Percentiles rank a stretch among this genome's conserved stretches.
phyloP scores from a whole-genome alignment of 1,140 invertebrate genomes.

The Cataglyphis hispanica region DNA sequence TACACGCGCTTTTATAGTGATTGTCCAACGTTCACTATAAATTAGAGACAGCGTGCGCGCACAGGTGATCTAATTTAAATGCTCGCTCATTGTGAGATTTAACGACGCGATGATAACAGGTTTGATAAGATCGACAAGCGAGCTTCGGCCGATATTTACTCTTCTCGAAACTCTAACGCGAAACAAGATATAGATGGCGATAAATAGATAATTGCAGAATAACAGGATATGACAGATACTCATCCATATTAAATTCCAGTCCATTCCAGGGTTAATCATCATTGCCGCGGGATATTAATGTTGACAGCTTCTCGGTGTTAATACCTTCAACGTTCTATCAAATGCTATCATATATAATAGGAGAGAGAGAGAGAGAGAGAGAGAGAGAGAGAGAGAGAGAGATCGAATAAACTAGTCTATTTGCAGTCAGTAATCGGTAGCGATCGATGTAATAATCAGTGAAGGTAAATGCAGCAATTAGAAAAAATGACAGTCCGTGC shows the following conservation, averaged over 20 bases:
- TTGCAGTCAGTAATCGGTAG: slow-evolving; percentile 7
- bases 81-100: slow-evolving; percentile 9
- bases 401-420: background rate
- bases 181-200: background rate
- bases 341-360: slow-evolving; percentile 14
- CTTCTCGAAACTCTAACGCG: background rate
- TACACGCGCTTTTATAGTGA: slow-evolving; percentile 34
- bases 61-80: slow-evolving; percentile 37
- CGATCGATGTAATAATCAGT: slow-evolving; percentile 22
- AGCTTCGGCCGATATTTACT: background rate
- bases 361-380: no score
- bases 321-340: background rate
- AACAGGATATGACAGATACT: slow-evolving; percentile 4
- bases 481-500: slow-evolving; percentile 45
- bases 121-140: slow-evolving; percentile 42
- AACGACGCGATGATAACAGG: slow-evolving; percentile 32
- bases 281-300: slow-evolving; percentile 17
- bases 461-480: slow-evolving; percentile 35
- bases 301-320: slow-evolving; percentile 30
- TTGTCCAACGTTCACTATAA: slow-evolving; percentile 37
- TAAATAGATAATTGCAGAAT: slow-evolving; percentile 41
- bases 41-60: slow-evolving; percentile 21
- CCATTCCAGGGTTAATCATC: background rate
- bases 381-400: background rate
- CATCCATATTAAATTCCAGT: background rate